Evolutionary conservation across 1,140 invertebrate genomes (phyloP), one percentile per base, ranked within the genome.

Genomic region (Theocolax elegans): DNA sequence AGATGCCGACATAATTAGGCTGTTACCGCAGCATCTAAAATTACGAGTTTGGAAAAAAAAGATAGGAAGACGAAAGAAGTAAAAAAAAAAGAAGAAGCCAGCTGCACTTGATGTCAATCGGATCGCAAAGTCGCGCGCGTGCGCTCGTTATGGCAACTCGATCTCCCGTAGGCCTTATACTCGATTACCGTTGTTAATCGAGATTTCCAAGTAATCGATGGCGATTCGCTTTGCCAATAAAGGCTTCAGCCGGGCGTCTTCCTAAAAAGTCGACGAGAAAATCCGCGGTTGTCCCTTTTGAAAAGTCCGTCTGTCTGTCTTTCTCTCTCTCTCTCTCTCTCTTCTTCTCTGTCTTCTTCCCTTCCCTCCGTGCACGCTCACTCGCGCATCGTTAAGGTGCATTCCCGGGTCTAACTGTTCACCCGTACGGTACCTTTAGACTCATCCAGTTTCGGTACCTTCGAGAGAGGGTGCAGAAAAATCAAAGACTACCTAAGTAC

Each of bases 71-170:
- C 4, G 10, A 10, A 35, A 35, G 31, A 35, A 35, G 10, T 35
- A 35, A 35, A 35, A 6, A 35, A 35, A 35, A 6, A 35, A 35
- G 10, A 35, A 35, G 31, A 35, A 35, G n/a, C n/a, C n/a, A n/a
- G 42, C 40, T 51, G 27, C 53, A 29, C 63, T 44, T 66, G 46
- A 66, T 66, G 51, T 66, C 63, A 65, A n/a, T n/a, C n/a, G n/a
- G n/a, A 66, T 66, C 49, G 49, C 7, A 21, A 21, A 46, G 42
- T 48, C 19, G 65, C 53, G 53, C 51, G n/a, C n/a, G n/a, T n/a
- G 38, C 73, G 68, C 76, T 79, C 74, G 73, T 77, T 79, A 79
- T 76, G 76, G 77, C 72, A 79, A 77, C 74, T 72, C 72, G 77
- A 75, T 76, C 76, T 75, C 67, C 72, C 56, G 67, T 67, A 67